A percentile compares a stretch with the other conserved stretches of the same genome.
These are phyloP conservation scores for Actinia tenebrosa DNA, from an alignment of 64 coral and sea anemone species.

Conservation along the genomic window DNA sequence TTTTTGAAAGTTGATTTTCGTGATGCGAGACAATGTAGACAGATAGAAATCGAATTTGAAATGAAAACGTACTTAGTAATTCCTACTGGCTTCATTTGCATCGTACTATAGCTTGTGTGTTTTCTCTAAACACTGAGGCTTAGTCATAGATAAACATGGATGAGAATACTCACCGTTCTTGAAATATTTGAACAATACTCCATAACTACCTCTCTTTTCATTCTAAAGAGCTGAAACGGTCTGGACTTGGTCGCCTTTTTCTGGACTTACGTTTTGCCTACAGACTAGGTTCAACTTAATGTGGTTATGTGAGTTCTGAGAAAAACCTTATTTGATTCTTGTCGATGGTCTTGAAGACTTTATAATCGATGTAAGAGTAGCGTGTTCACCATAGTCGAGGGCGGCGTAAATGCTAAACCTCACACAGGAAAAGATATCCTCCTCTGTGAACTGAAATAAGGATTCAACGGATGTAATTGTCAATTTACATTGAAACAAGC, in stretches of 20 bases:
- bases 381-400: background rate
- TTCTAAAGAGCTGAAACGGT: background rate
- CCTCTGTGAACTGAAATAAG: background rate
- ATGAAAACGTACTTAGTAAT: slow-evolving; percentile 5
- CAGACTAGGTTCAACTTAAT: background rate
- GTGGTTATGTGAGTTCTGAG: background rate
- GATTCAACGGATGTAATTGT: slow-evolving; percentile 16
- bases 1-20: background rate
- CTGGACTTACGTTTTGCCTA: background rate
- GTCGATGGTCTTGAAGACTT: background rate
- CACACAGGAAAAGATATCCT: background rate
- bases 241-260: background rate
- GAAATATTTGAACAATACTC: background rate
- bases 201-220: background rate
- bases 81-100: slow-evolving; percentile 14
- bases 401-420: background rate
- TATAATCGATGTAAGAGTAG: background rate
- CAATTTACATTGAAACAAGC: slow-evolving; percentile 1
- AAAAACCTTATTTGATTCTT: background rate
- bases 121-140: background rate
- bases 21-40: background rate
- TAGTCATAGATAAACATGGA: slow-evolving; percentile 18
- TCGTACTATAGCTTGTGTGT: background rate
- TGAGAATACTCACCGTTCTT: slow-evolving; percentile 11
- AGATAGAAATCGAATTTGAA: slow-evolving; percentile 6